A percentile compares a stretch with the other conserved stretches of the same genome.
These are phyloP conservation scores for Engraulis encrasicolus DNA, from an alignment of 2,113 vertebrate species.

Conservation along the genomic window DNA sequence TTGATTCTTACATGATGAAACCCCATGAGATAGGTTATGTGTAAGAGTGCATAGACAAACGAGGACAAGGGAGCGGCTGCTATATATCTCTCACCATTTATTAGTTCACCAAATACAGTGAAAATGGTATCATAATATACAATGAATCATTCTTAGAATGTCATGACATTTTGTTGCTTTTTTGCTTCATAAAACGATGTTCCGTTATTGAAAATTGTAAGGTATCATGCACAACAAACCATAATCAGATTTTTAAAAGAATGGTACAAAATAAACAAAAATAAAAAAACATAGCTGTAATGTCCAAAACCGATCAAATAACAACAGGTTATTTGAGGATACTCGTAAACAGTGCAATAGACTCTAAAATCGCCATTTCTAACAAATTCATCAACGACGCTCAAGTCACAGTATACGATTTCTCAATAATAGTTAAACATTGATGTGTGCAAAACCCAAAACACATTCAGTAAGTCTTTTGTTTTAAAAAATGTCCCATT, in stretches of 20 bases:
- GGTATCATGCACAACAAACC: conserved; percentile 91
- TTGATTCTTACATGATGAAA: neutral
- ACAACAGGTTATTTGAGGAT: conserved; percentile 81
- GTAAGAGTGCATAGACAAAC: conserved; percentile 34
- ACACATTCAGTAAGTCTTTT: conserved; percentile 84
- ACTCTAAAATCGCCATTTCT: conserved; percentile 80
- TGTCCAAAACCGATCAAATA: conserved; percentile 79
- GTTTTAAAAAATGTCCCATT: conserved; percentile 65
- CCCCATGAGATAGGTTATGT: neutral
- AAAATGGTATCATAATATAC: conserved; percentile 96
- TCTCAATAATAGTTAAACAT: conserved; percentile 84
- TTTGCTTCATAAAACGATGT: conserved; percentile 89
- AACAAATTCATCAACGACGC: conserved; percentile 83
- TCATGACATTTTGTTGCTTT: conserved; percentile 87
- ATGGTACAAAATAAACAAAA: conserved; percentile 89
- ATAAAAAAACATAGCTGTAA: conserved; percentile 79
- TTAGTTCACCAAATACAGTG: conserved; percentile 97
- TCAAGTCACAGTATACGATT: conserved; percentile 86
- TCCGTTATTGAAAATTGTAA: conserved; percentile 88
- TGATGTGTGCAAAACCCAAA: conserved; percentile 84
- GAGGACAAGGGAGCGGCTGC: conserved; percentile 55
- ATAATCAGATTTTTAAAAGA: conserved; percentile 88
- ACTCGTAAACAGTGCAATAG: conserved; percentile 85
- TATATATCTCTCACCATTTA: conserved; percentile 85
- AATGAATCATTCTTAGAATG: conserved; percentile 96